phyloP scores from a whole-genome alignment of 2,797 vertebrate genomes.

The Strix occidentalis region DNA sequence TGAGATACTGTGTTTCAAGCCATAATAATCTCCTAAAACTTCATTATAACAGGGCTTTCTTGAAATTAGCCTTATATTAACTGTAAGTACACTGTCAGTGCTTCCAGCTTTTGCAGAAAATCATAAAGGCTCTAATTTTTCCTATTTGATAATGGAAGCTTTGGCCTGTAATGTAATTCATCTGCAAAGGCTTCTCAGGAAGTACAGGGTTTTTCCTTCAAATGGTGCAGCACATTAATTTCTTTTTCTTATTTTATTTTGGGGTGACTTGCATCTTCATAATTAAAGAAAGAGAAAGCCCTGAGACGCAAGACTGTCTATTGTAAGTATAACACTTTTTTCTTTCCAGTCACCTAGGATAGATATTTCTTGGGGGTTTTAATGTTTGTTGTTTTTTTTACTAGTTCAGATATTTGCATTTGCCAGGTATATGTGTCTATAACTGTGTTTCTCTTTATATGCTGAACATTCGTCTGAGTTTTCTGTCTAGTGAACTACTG shows the following conservation, averaged over 20 bases:
- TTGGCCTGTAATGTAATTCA: background rate
- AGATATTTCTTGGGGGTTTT: background rate
- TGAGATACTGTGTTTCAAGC: background rate
- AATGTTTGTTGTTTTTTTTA: background rate
- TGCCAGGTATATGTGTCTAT: background rate
- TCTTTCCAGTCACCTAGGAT: background rate
- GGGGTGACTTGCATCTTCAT: constrained; percentile 56
- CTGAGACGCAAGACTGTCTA: constrained; percentile 6
- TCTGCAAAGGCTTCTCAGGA: constrained; percentile 15
- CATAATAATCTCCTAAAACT: background rate
- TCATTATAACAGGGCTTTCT: background rate
- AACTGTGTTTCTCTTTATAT: background rate
- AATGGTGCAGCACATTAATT: constrained; percentile 37
- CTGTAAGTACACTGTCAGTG: background rate
- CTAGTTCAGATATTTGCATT: background rate
- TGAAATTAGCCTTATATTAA: background rate
- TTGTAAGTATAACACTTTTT: constrained; percentile 52
- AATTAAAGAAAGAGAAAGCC: constrained; percentile 51
- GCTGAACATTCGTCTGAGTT: background rate
- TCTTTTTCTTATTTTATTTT: constrained; percentile 68
- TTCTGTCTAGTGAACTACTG: background rate
- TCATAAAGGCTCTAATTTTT: constrained; percentile 22
- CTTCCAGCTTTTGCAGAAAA: constrained; percentile 51
- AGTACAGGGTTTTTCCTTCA: background rate
- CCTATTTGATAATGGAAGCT: background rate